Evolutionary conservation across 2,797 vertebrate species (phyloP), one percentile per base, ranked within the genome.

Genomic region (Microctenopoma lineatum): DNA sequence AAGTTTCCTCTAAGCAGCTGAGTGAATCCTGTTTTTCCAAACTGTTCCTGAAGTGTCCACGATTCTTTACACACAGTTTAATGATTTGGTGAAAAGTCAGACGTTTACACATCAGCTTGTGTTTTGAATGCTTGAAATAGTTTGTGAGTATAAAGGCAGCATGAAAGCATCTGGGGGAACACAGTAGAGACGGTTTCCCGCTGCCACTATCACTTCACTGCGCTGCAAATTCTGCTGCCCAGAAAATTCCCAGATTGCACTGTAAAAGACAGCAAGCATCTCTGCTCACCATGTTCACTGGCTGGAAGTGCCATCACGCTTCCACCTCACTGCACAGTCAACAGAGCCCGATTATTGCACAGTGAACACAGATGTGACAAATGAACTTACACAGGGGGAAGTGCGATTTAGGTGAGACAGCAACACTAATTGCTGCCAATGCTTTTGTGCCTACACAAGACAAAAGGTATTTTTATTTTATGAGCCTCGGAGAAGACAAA

Each of bases 301-400:
- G 76, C 62, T 83, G 79, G 72, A 87, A 84, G 66, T 76, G 79
- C 66, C 79, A 78, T 71, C 73, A 71, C 60, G 53, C 63, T 84
- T 83, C 69, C 81, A 72, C 64, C 61, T 68, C 53, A 51, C 51
- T 74, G 2, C 48, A 26, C 56, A 15, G 51, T 41, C 15, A 54
- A 34, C 15, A 18, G 66, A 71, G 57, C 44, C 32, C 61, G 60
- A 51, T 52, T 32, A 13, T 9, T 0, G 18, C 38, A 39, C 15
- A 14, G 51, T 18, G 42, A 58, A 15, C 67, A 42, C 56, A 59
- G 64, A 65, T 58, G 67, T 7, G 29, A 45, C 42, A 55, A 67
- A 68, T 73, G 51, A 66, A 68, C 71, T 39, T 13, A 66, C 69
- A 66, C 47, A 14, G 9, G 55, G 18, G 5, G 5, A 27, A 2